Evolutionary conservation across 2,113 vertebrate genomes (phyloP), one percentile per base, ranked within the genome.

Genomic region (Excalfactoria chinensis): DNA sequence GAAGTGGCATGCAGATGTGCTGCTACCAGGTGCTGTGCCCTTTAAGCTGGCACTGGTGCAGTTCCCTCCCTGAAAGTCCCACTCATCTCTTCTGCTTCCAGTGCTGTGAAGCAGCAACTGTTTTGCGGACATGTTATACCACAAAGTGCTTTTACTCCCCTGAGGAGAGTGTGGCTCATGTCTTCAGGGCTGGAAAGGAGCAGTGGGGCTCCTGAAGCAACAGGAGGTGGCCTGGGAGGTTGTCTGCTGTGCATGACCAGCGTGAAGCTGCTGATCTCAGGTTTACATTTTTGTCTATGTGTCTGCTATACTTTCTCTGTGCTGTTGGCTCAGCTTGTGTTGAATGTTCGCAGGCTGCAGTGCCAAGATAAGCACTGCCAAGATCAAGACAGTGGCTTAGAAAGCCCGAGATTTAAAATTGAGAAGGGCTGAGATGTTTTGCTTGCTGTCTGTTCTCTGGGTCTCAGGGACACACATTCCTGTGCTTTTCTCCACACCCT

Each of bases 321-420:
- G 3, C n/a, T 79, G 56, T 67, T 91, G 95, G 87, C 91, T 94
- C 64, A 12, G 69, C 70, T 85, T 95, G 55, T 83, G 74, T 80
- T 92, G 68, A 94, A 83, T 91, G 78, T 89, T 95, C 94, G 70
- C 75, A 64, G 87, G 46, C 30, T 51, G 32, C 49, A 70, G 44
- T 86, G 95, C 95, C 94, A 96, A 93, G 95, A 74, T 60, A 94
- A 96, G 83, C 85, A 68, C 69, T 84, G 88, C 81, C 95, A 95
- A 67, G 87, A 95, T 87, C 91, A 95, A 94, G 87, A 91, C 89
- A 89, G 91, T 93, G 93, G 93, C 87, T 96, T 96, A 83, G 84
- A 91, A 91, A 89, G 91, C 37, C 63, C 84, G 80, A 64, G 71
- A 71, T 80, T 83, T 73, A 13, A 84, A 67, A 84, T 41, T 10